Base-by-base conservation (phyloP, 2,113 vertebrate species). In the Psammodynastes pulverulentus region DNA sequence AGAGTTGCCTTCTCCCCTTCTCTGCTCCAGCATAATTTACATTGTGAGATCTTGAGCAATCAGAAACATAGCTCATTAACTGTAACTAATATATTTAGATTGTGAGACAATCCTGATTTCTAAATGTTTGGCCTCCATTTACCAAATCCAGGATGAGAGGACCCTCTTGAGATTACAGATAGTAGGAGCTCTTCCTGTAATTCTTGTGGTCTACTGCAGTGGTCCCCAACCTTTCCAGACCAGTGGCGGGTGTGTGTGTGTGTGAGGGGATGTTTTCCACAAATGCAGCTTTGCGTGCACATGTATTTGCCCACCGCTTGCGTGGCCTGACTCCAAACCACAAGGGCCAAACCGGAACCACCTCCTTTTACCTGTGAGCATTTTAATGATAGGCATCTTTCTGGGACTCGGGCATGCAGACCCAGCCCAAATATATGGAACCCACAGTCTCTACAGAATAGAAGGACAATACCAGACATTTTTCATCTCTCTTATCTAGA, bases 401-500 rank as follows among this genome's bases (percentile, higher is more conserved):
- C 12, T 49, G 84, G 17, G 10, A 86, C 39, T 87, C 53, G 8
- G 4, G 15, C 53, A 23, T 24, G 13, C 19, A n/a, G 21, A 24
- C 19, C 84, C 43, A 48, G 29, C 13, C 86, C 5, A 89, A 48
- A 29, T 84, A 49, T 58, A 56, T 84, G 52, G 67, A 56, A n/a
- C 51, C 72, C 34, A 2, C 24, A 23, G 62, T 62, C 39, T 24
- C 51, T n/a, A 56, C 8, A 79, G 58, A 48, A 15, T 29, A 34
- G 84, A 46, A 4, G 56, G 62, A 23, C 3, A 6, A 15, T 72
- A 67, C 49, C 43, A 51, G 43, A 3, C 90, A 0, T 1, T 90
- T 17, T 43, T 89, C 23, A 84, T 91, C 2, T 94, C 85, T 92
- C 53, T 86, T 58, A 48, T 1, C 93, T 95, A 99, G 99, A 99